phyloP scores from a whole-genome alignment of 2,797 vertebrate species.

The Nyctalus aviator region DNA sequence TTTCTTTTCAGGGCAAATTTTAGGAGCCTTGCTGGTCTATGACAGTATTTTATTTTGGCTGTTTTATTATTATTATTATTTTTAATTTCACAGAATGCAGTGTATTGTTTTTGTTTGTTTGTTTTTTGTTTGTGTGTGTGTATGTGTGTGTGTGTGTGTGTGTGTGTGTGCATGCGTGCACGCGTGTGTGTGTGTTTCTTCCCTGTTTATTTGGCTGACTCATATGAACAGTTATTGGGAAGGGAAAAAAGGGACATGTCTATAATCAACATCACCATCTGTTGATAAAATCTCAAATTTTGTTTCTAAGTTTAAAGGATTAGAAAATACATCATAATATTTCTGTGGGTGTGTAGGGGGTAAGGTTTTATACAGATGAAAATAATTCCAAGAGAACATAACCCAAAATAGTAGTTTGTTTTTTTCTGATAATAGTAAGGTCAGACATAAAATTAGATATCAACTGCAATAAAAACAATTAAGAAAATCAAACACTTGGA shows the following conservation, averaged over 20 bases:
- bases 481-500: too few relatives aligned
- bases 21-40: not conserved
- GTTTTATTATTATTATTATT: not conserved
- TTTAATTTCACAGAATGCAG: not conserved
- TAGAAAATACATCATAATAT: slow-evolving; percentile 2
- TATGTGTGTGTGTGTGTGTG: too few relatives aligned
- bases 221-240: not conserved
- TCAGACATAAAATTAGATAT: not conserved
- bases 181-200: not conserved
- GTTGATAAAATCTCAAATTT: slow-evolving; percentile 27
- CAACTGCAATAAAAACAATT: not conserved
- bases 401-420: slow-evolving; percentile 2
- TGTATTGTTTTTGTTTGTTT: too few relatives aligned
- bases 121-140: too few relatives aligned
- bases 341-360: not conserved
- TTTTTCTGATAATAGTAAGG: not conserved
- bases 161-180: too few relatives aligned
- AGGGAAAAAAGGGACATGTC: not conserved
- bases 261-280: not conserved
- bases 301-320: slow-evolving; percentile 19
- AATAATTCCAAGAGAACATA: not conserved
- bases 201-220: not conserved
- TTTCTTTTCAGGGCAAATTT: not conserved
- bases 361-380: not conserved
- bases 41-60: not conserved